These are phyloP conservation scores for Polyommatus icarus DNA, from an alignment of 2,888 invertebrate genomes.

Conservation along the genomic window DNA sequence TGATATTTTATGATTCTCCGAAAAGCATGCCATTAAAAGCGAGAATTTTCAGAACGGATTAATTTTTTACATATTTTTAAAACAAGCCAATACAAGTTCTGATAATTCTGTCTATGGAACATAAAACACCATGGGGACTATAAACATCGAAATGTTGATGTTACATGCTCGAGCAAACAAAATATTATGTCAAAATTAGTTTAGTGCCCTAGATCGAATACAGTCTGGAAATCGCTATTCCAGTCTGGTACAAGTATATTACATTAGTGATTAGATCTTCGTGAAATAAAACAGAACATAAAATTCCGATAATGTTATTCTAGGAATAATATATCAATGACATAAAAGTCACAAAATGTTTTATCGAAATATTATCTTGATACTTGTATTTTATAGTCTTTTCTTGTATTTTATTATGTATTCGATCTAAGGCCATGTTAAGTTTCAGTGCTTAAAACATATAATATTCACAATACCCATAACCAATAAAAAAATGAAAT, in stretches of 20 bases:
- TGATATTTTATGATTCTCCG: constrained; percentile 34
- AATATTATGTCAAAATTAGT: constrained; percentile 37
- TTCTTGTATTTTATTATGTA: background rate
- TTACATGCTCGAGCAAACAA: constrained; percentile 52
- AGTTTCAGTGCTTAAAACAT: background rate
- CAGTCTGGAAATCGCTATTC: background rate
- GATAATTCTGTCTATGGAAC: constrained; percentile 43
- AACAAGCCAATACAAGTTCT: constrained; percentile 38
- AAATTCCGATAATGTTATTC: background rate
- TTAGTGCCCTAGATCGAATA: constrained; percentile 23
- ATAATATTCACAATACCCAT: background rate
- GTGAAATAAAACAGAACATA: background rate
- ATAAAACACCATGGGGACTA: constrained; percentile 44
- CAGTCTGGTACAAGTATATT: background rate
- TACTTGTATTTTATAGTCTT: background rate
- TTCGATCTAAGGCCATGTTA: background rate
- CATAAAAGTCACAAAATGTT: background rate
- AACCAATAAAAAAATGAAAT: background rate
- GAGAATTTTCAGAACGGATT: constrained; percentile 35
- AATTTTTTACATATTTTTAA: constrained; percentile 36
- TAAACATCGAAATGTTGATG: constrained; percentile 44
- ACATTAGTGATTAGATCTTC: background rate
- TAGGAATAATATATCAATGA: background rate
- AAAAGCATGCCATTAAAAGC: constrained; percentile 42
- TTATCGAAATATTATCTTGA: background rate